These are phyloP conservation scores for Electrophaes corylata DNA, from an alignment of 2,888 invertebrate genomes.

Conservation along the genomic window DNA sequence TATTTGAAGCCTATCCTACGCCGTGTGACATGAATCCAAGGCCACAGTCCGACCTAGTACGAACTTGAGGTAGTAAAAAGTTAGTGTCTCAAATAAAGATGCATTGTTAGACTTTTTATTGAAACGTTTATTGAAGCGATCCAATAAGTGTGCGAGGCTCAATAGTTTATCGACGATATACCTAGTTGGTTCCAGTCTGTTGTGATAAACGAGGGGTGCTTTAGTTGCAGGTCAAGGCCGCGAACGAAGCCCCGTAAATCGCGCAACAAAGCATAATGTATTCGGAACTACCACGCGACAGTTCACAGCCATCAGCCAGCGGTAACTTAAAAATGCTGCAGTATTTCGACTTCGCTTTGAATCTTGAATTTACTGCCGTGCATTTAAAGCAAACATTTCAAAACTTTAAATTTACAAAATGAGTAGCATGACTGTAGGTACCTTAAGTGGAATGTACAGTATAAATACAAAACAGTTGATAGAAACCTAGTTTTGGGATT, in stretches of 20 bases:
- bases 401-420: conserved; percentile 9
- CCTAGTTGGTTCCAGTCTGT: conserved; percentile 33
- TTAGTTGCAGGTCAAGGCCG: conserved; percentile 49
- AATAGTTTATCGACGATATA: conserved; percentile 25
- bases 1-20: conserved; percentile 21
- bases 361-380: conserved; percentile 24
- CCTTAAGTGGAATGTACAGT: background rate
- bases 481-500: too few relatives aligned
- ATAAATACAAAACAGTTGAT: background rate
- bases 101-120: conserved; percentile 11
- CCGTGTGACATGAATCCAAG: conserved; percentile 16
- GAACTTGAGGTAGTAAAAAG: conserved; percentile 20
- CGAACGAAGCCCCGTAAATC: conserved; percentile 38
- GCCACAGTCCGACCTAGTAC: conserved; percentile 8
- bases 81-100: conserved; percentile 15
- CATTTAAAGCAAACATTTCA: conserved; percentile 14
- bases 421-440: background rate
- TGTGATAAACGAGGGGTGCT: conserved; percentile 36
- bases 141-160: conserved; percentile 5
- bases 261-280: conserved; percentile 37
- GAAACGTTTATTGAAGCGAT: conserved; percentile 14
- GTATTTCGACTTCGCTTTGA: conserved; percentile 26
- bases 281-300: conserved; percentile 41
- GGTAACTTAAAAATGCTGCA: conserved; percentile 33
- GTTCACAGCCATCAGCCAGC: too few relatives aligned